Conservation (phyloP, 2,888 invertebrate species). For the Andrena trimmerana region DNA sequence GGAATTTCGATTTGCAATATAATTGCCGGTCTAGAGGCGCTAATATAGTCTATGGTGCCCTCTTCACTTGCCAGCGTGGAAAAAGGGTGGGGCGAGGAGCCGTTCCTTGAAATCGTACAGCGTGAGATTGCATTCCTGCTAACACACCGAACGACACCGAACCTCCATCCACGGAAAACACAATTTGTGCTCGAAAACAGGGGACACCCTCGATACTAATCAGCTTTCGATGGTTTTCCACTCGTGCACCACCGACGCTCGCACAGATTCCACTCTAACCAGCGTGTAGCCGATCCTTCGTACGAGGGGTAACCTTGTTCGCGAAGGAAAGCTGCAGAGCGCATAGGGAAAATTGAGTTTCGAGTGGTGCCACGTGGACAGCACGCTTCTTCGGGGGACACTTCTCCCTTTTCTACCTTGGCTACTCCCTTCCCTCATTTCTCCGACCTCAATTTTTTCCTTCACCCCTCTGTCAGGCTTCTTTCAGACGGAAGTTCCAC, state of each 20-base stretch:
- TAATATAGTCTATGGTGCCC: background rate
- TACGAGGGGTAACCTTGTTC: conserved; percentile 70
- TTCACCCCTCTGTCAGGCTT: conserved; percentile 9
- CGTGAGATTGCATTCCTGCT: conserved; percentile 13
- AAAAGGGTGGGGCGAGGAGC: background rate
- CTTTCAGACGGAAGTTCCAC: conserved; percentile 44
- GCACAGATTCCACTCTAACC: background rate
- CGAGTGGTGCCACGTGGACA: conserved; percentile 57
- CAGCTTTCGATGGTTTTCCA: conserved; percentile 9
- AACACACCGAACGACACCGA: conserved; percentile 25
- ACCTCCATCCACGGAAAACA: conserved; percentile 6
- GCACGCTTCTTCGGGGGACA: conserved; percentile 49
- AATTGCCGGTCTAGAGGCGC: background rate
- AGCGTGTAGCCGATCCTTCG: conserved; percentile 35
- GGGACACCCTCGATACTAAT: conserved; percentile 7
- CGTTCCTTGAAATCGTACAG: background rate
- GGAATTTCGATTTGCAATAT: background rate
- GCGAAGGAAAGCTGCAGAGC: conserved; percentile 62
- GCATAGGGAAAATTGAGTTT: conserved; percentile 76
- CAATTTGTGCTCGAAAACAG: conserved; percentile 18
- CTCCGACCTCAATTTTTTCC: conserved; percentile 11
- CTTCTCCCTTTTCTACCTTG: conserved; percentile 25
- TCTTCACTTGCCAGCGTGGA: background rate
- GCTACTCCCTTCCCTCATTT: conserved; percentile 9
- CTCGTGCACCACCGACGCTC: background rate